Base-by-base conservation (phyloP, 2,797 vertebrate genomes). In the Clarias pachynema region DNA sequence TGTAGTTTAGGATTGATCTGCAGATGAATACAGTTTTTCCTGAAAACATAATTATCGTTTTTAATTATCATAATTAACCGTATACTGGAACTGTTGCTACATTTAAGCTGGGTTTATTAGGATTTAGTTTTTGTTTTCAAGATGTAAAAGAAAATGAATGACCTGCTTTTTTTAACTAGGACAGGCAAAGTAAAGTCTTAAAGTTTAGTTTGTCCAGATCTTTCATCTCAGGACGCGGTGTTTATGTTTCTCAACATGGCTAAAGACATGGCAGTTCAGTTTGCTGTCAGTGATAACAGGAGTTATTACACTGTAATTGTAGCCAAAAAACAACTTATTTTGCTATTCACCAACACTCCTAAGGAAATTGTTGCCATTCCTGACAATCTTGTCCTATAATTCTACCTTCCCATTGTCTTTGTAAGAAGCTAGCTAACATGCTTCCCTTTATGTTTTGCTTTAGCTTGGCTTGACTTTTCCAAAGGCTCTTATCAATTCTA, bases 1-100 rank as follows among this genome's bases (percentile, higher is more conserved):
- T 6, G 68, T 24, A 73, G n/a, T 62, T 84, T 84, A 80, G 56
- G 69, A 75, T 5, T 74, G 22, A 74, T 60, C 26, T 6, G 26
- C 9, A 10, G 3, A 31, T 24, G 56, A 78, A 34, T 20, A 24
- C 18, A 12, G 26, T 22, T 6, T 57, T 22, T 31, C 40, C 69
- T 56, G 4, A 44, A 65, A 29, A 18, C 16, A 60, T 57, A 72
- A 44, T n/a, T 26, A 12, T 14, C 5, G 7, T 40, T 40, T 7
- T 37, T 37, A 37, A 37, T 37, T 37, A 6, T 37, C 5, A 6
- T 6, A 7, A 40, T 7, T 40, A 40, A 40, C 37, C 37, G 6
- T 40, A 40, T 40, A 2, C 20, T 59, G 6, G 20, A 40, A 72
- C n/a, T n/a, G 40, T n/a, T 49, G 34, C 69, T 24, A 24, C 1